Percentiles rank a stretch among this genome's conserved stretches.
Conservation (phyloP, 1,140 invertebrate genomes). For the Hyles vespertilio region DNA sequence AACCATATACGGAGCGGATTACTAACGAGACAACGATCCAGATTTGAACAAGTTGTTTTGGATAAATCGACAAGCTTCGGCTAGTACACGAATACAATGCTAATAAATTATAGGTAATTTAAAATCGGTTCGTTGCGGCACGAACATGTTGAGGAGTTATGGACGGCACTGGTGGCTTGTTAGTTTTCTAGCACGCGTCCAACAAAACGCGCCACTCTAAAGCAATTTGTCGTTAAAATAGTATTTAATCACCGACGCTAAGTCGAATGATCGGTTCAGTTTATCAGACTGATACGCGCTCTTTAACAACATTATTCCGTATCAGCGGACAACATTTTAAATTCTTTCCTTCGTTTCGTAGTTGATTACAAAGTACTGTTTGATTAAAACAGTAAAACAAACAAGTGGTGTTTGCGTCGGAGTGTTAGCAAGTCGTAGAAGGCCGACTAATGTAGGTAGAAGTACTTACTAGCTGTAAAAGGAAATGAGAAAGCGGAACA, state of each 20-base stretch:
- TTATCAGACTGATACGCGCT: slow-evolving; percentile 3
- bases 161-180: slow-evolving; percentile 10
- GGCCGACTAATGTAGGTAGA: slow-evolving; percentile 10
- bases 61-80: no score
- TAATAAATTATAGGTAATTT: no score
- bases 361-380: no score
- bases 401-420: background rate
- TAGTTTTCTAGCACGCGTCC: slow-evolving; percentile 16
- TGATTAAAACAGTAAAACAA: background rate
- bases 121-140: no score
- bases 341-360: no score
- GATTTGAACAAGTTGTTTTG: no score
- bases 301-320: no score
- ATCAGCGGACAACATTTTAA: no score
- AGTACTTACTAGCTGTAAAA: slow-evolving; percentile 15
- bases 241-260: slow-evolving; percentile 17
- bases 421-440: slow-evolving; percentile 3
- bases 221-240: slow-evolving; percentile 17
- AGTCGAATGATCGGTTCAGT: slow-evolving; percentile 10
- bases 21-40: no score
- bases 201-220: slow-evolving; percentile 17
- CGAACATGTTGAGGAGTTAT: no score
- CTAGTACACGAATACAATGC: no score
- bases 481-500: slow-evolving; percentile 26
- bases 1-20: no score